Evolutionary conservation across 2,797 vertebrate species (phyloP).

Genomic region (Macropus fuliginosus): DNA sequence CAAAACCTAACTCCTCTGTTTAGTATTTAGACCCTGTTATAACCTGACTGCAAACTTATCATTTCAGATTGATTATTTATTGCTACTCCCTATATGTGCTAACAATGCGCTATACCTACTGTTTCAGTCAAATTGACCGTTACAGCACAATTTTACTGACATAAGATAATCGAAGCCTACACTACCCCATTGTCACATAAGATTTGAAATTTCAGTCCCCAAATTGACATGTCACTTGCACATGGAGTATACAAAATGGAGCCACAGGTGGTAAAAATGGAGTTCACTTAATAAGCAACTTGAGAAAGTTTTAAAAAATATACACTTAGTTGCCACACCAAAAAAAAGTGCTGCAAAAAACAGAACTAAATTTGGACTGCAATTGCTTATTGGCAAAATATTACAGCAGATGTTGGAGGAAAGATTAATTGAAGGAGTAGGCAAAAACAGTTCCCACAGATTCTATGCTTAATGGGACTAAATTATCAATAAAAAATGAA

Average conservation of each 20-base stretch:
- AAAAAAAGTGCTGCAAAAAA: constrained; percentile 69
- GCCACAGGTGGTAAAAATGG: constrained; percentile 46
- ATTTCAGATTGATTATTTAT: background rate
- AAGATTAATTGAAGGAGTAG: constrained; percentile 54
- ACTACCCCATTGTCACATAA: background rate
- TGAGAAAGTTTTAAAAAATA: constrained; percentile 61
- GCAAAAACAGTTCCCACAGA: constrained; percentile 48
- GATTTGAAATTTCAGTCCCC: background rate
- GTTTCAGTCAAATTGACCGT: background rate
- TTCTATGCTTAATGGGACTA: constrained; percentile 52
- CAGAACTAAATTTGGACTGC: constrained; percentile 73
- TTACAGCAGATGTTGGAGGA: constrained; percentile 67
- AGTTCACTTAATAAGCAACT: background rate
- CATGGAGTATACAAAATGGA: constrained; percentile 36
- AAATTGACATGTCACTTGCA: background rate
- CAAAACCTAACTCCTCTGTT: background rate
- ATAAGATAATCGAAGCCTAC: background rate
- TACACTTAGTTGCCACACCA: constrained; percentile 69
- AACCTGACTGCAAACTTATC: background rate
- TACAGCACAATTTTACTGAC: background rate
- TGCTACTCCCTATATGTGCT: background rate
- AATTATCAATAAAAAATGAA: constrained; percentile 67
- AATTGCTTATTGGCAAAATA: constrained; percentile 76
- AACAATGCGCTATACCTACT: background rate
- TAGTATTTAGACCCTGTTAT: background rate